Base-by-base conservation (phyloP, 2,797 vertebrate genomes). In the Myiothlypis chrysogaster region DNA sequence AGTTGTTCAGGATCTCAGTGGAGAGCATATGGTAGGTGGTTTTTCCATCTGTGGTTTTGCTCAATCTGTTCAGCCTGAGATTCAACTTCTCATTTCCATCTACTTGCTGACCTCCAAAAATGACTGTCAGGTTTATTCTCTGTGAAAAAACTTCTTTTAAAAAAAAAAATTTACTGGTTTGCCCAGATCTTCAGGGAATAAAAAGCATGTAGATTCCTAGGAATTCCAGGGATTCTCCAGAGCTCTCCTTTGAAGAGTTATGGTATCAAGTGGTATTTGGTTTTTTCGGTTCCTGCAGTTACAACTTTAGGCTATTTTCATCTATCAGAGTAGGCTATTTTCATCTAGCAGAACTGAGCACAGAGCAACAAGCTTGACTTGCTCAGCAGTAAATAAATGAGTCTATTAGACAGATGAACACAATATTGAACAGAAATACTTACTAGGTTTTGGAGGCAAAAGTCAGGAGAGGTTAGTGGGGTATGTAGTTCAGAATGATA, bases 1-100 rank as follows among this genome's bases (percentile, higher is more conserved):
- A 97, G 98, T 99, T 56, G 99, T 99, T 46, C 99, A 99, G 96
- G 99, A 99, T 98, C 98, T 99, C 92, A 99, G 99, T 79, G 99
- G 99, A 64, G 99, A 99, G 89, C 99, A 99, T 96, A 99, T 98
- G 99, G 99, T 99, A 97, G 96, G 98, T 79, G 39, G 39, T 41
- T 41, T 41, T 79, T 68, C 83, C 19, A 30, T 34, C 34, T 72
- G 37, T 73, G 53, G 2, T 79, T 90, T 89, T 90, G 49, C 44
- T 59, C 34, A 69, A 39, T 72, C 35, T 89, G 3, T 76, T 82
- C 24, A 64, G 6, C 24, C 20, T 60, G 41, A 64, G n/a, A 32
- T 75, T 76, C 78, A 85, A 0, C 18, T 82, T 73, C 4, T 12
- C 32, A 12, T 37, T 83, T 94, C 80, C 32, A 22, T 85, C n/a